These are phyloP conservation scores for Catostomus latipinnis DNA, from an alignment of 2,797 vertebrate species.

Conservation along the genomic window DNA sequence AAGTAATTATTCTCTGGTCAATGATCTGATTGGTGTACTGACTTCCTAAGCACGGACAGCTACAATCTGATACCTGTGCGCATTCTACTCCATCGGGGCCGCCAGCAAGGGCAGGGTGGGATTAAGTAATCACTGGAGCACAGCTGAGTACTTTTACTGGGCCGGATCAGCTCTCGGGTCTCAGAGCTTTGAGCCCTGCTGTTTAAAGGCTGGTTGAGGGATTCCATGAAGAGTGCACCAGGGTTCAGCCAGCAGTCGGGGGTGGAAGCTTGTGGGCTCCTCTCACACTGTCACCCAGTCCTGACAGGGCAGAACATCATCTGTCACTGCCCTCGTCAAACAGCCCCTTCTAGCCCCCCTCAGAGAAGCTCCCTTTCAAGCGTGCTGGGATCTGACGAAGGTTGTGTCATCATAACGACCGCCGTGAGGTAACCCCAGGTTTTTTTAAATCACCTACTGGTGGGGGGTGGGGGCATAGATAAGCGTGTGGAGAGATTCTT, in stretches of 20 bases:
- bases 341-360: constrained; percentile 61
- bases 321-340: constrained; percentile 74
- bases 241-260: constrained; percentile 77
- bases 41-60: not conserved
- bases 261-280: constrained; percentile 64
- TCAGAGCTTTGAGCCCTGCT: constrained; percentile 79
- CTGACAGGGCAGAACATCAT: constrained; percentile 68
- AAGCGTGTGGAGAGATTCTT: not conserved
- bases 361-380: constrained; percentile 64
- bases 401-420: constrained; percentile 65
- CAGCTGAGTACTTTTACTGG: constrained; percentile 76
- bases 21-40: not conserved
- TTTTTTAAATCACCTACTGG: constrained; percentile 71
- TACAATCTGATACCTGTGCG: constrained; percentile 3
- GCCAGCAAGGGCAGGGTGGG: constrained; percentile 32
- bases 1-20: constrained; percentile 5
- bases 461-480: not conserved
- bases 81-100: constrained; percentile 9
- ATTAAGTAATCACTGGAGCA: constrained; percentile 67
- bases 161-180: constrained; percentile 72
- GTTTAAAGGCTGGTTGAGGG: constrained; percentile 77
- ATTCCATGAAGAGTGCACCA: constrained; percentile 76
- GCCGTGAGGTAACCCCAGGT: constrained; percentile 57
- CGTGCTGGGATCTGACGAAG: constrained; percentile 72
- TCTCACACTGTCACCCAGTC: constrained; percentile 54